phyloP scores from a whole-genome alignment of 2,113 vertebrate genomes.

The Rattus norvegicus region DNA sequence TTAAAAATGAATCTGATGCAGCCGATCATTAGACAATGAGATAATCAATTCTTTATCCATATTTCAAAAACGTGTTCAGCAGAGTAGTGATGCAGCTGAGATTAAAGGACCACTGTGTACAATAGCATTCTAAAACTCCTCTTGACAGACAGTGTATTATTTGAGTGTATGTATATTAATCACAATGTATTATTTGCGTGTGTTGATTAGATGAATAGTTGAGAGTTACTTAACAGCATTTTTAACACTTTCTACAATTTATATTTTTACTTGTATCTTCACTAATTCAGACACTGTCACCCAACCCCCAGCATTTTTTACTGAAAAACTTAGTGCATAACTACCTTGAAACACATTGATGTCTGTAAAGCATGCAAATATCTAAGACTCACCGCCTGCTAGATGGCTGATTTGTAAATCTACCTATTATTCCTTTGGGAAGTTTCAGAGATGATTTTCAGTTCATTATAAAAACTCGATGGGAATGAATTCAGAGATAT shows the following conservation, averaged over 20 bases:
- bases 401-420: conserved; percentile 56
- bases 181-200: too few relatives aligned
- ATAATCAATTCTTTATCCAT: conserved; percentile 40
- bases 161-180: too few relatives aligned
- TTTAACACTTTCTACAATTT: conserved; percentile 23
- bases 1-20: neutral
- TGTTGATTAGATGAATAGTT: neutral
- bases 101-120: conserved; percentile 42
- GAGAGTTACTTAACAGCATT: neutral
- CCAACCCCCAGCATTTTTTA: conserved; percentile 3
- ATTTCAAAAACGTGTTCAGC: conserved; percentile 46
- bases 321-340: conserved; percentile 1
- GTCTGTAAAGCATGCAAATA: conserved; percentile 58
- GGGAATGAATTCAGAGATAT: conserved; percentile 9
- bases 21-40: neutral
- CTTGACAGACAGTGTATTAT: conserved; percentile 15
- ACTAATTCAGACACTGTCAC: conserved; percentile 9
- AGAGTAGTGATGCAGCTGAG: conserved; percentile 26
- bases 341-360: conserved; percentile 51
- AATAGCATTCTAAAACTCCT: conserved; percentile 3
- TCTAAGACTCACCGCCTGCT: conserved; percentile 61
- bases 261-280: conserved; percentile 51
- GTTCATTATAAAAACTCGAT: conserved; percentile 49
- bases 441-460: conserved; percentile 44
- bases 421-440: conserved; percentile 57